These are phyloP conservation scores for Bradypodion ventrale DNA, from an alignment of 2,797 vertebrate species.

Conservation along the genomic window DNA sequence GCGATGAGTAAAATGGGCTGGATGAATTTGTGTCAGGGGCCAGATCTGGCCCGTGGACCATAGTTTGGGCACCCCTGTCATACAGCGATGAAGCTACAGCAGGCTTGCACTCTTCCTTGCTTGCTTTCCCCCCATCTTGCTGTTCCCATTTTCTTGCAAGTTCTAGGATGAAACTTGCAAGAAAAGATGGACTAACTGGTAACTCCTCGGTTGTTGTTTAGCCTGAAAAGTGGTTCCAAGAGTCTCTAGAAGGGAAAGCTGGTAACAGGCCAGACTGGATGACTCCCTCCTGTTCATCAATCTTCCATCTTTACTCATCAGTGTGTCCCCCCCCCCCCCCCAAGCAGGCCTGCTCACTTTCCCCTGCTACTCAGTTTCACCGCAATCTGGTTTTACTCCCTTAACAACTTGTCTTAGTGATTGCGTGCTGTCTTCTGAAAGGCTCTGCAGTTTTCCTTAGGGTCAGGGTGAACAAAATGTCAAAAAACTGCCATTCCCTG, in stretches of 20 bases:
- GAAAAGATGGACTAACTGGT: slow-evolving; percentile 19
- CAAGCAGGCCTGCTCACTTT: slow-evolving; percentile 11
- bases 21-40: too few relatives aligned
- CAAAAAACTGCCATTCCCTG: neutral
- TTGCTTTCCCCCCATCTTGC: neutral
- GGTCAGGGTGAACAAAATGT: neutral
- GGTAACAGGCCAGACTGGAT: neutral
- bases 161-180: neutral
- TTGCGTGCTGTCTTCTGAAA: neutral
- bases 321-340: too few relatives aligned
- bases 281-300: slow-evolving; percentile 16
- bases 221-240: neutral
- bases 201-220: neutral
- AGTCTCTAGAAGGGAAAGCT: neutral
- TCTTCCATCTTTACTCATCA: slow-evolving; percentile 5
- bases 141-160: too few relatives aligned
- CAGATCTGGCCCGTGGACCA: too few relatives aligned
- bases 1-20: too few relatives aligned
- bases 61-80: too few relatives aligned
- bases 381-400: neutral
- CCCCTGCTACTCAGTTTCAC: neutral
- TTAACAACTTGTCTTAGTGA: neutral
- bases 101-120: neutral
- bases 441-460: neutral
- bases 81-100: neutral